Percentiles rank a stretch among this genome's conserved stretches.
phyloP scores from a whole-genome alignment of 2,113 vertebrate species.

The Gymnobelideus leadbeateri region DNA sequence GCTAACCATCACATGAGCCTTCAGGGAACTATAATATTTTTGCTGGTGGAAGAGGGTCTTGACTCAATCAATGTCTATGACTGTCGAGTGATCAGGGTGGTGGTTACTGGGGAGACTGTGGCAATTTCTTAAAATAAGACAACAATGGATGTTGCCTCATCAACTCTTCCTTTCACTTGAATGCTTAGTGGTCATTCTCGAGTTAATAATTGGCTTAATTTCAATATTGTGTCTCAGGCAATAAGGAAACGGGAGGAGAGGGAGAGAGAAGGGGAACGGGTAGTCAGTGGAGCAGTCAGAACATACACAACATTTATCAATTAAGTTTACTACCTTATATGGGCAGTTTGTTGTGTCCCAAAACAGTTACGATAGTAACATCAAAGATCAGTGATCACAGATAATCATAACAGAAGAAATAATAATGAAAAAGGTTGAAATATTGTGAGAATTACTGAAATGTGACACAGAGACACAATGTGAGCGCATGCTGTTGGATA shows the following conservation, averaged over 20 bases:
- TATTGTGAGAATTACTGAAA: background rate
- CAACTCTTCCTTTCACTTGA: background rate
- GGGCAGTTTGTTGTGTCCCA: too few relatives aligned
- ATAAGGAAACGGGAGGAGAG: too few relatives aligned
- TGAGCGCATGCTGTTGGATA: background rate
- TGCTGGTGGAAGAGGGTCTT: background rate
- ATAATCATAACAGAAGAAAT: background rate
- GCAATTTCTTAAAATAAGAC: background rate
- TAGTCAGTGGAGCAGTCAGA: too few relatives aligned
- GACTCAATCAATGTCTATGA: fast-evolving
- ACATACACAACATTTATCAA: too few relatives aligned
- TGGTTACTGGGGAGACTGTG: background rate
- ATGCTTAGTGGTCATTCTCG: background rate
- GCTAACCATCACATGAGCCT: background rate
- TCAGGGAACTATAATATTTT: background rate
- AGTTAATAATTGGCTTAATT: background rate
- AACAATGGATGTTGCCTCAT: background rate
- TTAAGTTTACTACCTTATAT: too few relatives aligned
- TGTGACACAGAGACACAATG: background rate
- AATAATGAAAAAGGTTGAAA: background rate
- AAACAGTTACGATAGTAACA: too few relatives aligned
- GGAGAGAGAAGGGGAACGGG: too few relatives aligned
- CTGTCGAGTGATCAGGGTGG: background rate
- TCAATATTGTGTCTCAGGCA: background rate
- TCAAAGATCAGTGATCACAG: background rate